Evolutionary conservation across 2,113 vertebrate genomes (phyloP).

Genomic region (Chaetodon auriga): DNA sequence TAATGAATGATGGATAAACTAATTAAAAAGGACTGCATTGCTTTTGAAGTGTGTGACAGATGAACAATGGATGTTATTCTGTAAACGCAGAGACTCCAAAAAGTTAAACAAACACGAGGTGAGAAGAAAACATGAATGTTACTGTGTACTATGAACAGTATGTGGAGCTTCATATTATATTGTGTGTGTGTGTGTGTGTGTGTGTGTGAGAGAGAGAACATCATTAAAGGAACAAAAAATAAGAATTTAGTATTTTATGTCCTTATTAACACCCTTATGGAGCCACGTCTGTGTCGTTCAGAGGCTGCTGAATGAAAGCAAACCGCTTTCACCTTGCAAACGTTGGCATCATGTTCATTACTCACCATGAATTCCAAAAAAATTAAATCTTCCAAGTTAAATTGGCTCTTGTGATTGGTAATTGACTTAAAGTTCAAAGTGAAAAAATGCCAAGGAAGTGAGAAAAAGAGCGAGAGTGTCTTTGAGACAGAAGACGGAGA

Average conservation of each 20-base stretch:
- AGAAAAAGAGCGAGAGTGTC: conserved; percentile 33
- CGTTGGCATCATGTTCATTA: conserved; percentile 5
- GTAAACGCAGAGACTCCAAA: neutral
- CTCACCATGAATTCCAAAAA: conserved; percentile 26
- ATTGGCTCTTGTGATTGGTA: conserved; percentile 19
- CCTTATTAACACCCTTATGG: neutral
- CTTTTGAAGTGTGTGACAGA: conserved; percentile 29
- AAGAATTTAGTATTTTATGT: neutral
- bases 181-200: neutral
- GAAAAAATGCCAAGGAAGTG: conserved; percentile 20
- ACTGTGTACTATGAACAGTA: neutral
- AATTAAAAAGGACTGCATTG: conserved; percentile 21
- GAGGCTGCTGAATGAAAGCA: conserved; percentile 6
- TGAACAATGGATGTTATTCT: conserved; percentile 16
- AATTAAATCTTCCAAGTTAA: conserved; percentile 20
- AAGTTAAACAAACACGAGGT: neutral
- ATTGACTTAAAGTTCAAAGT: conserved; percentile 33
- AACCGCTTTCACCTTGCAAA: neutral
- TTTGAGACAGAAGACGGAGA: conserved; percentile 44
- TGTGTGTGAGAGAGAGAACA: neutral
- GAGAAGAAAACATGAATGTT: neutral
- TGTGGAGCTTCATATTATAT: neutral
- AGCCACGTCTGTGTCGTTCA: neutral
- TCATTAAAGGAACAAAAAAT: conserved; percentile 21
- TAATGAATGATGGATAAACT: conserved; percentile 24